phyloP scores from a whole-genome alignment of 2,888 invertebrate genomes.

The Lordiphosa fenestrarum region DNA sequence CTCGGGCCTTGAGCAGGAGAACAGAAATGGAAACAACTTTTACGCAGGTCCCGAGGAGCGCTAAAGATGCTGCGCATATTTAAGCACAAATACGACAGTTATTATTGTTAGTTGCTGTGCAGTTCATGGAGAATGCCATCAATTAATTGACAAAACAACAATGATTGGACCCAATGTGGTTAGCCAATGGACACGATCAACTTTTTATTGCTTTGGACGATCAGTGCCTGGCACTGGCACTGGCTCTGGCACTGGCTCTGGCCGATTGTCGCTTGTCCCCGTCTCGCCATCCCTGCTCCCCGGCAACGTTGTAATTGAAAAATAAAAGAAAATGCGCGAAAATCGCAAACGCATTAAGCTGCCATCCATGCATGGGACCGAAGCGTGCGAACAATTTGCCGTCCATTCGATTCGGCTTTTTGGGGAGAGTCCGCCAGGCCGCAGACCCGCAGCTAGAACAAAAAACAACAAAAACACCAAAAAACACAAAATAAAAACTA shows the following conservation, averaged over 20 bases:
- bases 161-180: conserved; percentile 29
- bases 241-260: neutral
- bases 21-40: conserved; percentile 53
- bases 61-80: conserved; percentile 45
- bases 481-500: neutral
- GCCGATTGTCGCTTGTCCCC: neutral
- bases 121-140: conserved; percentile 53
- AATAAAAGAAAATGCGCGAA: conserved; percentile 55
- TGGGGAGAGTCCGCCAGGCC: no score
- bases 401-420: conserved; percentile 52
- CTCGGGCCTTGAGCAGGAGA: conserved; percentile 29
- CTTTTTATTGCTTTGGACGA: conserved; percentile 39
- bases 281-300: conserved; percentile 5
- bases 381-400: conserved; percentile 72
- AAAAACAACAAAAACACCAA: no score
- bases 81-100: conserved; percentile 72
- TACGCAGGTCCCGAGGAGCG: conserved; percentile 34
- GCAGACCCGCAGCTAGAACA: conserved; percentile 1
- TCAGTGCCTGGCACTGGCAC: neutral
- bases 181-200: conserved; percentile 33
- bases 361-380: conserved; percentile 34
- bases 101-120: conserved; percentile 51
- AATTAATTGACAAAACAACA: conserved; percentile 67
- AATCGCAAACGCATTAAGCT: conserved; percentile 62
- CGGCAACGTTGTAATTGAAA: conserved; percentile 39